Evolutionary conservation across 2,888 invertebrate genomes (phyloP).

Genomic region (Drosophila pseudotalamancana): DNA sequence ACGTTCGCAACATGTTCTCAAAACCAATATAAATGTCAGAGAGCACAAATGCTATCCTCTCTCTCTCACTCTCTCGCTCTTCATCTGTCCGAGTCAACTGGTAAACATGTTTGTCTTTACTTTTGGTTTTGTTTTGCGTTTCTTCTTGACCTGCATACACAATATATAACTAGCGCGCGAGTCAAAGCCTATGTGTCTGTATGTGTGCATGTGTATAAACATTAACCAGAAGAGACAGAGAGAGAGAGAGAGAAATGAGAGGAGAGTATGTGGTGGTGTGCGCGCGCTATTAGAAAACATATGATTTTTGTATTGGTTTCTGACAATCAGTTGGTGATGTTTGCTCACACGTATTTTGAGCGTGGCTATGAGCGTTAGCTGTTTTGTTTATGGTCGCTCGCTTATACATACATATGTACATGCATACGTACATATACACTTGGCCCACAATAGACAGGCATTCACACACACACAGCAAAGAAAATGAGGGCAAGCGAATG

Average conservation of each 20-base stretch:
- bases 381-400: slow-evolving; percentile 68
- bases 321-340: slow-evolving; percentile 67
- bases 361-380: slow-evolving; percentile 34
- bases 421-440: slow-evolving; percentile 59
- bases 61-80: neutral
- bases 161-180: slow-evolving; percentile 74
- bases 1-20: slow-evolving; percentile 58
- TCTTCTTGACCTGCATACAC: slow-evolving; percentile 78
- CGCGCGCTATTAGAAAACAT: slow-evolving; percentile 68
- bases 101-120: slow-evolving; percentile 76
- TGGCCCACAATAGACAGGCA: slow-evolving; percentile 69
- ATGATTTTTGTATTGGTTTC: slow-evolving; percentile 69
- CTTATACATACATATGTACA: slow-evolving; percentile 21
- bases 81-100: slow-evolving; percentile 23
- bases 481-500: slow-evolving; percentile 73
- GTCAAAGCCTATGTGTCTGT: slow-evolving; percentile 37
- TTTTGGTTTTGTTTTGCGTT: slow-evolving; percentile 76
- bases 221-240: slow-evolving; percentile 6
- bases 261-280: slow-evolving; percentile 13
- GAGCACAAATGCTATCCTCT: neutral
- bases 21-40: slow-evolving; percentile 27
- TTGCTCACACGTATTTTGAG: slow-evolving; percentile 46
- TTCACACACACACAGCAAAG: slow-evolving; percentile 27
- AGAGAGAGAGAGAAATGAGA: slow-evolving; percentile 29
- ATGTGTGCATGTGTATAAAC: slow-evolving; percentile 1